Base-by-base conservation (phyloP, 1,140 invertebrate species). In the Zaprionus nigranus region DNA sequence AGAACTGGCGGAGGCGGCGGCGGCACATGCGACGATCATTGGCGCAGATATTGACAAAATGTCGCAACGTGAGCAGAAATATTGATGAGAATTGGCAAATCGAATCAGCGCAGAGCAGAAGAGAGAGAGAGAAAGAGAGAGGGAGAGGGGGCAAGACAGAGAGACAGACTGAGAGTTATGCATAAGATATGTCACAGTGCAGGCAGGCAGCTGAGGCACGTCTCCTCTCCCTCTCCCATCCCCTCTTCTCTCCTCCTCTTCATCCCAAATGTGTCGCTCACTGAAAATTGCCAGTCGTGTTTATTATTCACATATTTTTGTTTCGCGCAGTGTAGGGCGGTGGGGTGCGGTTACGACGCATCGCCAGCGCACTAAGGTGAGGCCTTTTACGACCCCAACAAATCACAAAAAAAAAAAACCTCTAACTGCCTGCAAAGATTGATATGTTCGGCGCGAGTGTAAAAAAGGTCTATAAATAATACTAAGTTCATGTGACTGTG, bases 11-110 rank as follows among this genome's bases (percentile, higher is more conserved):
- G 38, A 22, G 59, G 26, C 12, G 26, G 60, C 51, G 38, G 43
- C 60, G 62, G 53, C 43, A 76, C 67, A 76, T 63, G 75, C 82
- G 76, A 63, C 80, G 84, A 88, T 84, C 84, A 88, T 86, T 88
- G 84, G 84, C 85, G 81, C 82, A 90, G 86, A 91, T 91, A 90
- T 90, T 90, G 86, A 90, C 86, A 90, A 90, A 90, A 90, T 90
- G 86, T 91, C 87, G 82, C 87, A 90, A 90, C 86, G 86, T 90
- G 86, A 77, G 77, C 86, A 78, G 46, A 86, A 90, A 86, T 90
- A 91, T 90, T 90, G 82, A 90, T 90, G 77, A 90, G 77, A 68
- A 69, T 91, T 90, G 60, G 81, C 85, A 82, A 75, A 54, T 26
- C 66, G 46, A 26, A 20, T 26, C 51, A 51, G 9, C 49, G 36